Evolutionary conservation across 2,888 invertebrate species (phyloP).

Genomic region (Sturmia bella): DNA sequence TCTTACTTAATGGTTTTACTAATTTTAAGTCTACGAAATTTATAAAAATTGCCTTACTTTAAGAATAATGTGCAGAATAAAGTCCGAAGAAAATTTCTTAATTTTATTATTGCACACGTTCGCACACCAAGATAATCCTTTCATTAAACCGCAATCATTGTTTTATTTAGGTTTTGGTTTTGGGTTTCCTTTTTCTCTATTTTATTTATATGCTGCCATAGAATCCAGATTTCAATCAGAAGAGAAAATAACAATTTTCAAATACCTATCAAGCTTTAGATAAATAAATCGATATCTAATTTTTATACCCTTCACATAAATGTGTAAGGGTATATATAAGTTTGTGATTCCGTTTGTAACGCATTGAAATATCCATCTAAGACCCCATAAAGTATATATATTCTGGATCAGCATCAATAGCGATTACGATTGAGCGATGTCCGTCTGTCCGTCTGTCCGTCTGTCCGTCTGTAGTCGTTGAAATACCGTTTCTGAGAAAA

Average conservation of each 20-base stretch:
- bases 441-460: too few relatives aligned
- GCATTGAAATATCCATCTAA: too few relatives aligned
- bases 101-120: conserved; percentile 67
- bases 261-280: conserved; percentile 66
- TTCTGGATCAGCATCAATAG: too few relatives aligned
- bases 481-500: too few relatives aligned
- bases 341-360: too few relatives aligned
- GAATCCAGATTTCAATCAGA: conserved; percentile 1
- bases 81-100: conserved; percentile 5
- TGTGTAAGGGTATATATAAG: too few relatives aligned
- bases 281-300: conserved; percentile 68
- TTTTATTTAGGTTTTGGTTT: conserved; percentile 48
- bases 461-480: too few relatives aligned
- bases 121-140: conserved; percentile 67
- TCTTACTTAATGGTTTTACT: not conserved
- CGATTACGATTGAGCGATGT: too few relatives aligned
- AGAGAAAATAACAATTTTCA: conserved; percentile 59
- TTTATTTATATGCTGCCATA: conserved; percentile 3
- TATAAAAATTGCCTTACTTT: too few relatives aligned
- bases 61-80: not conserved
- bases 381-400: too few relatives aligned
- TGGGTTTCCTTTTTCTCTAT: conserved; percentile 1
- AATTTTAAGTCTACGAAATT: too few relatives aligned
- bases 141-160: conserved; percentile 69
- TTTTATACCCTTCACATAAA: too few relatives aligned